phyloP scores from a whole-genome alignment of 2,888 invertebrate species.

The Spialia ferax region DNA sequence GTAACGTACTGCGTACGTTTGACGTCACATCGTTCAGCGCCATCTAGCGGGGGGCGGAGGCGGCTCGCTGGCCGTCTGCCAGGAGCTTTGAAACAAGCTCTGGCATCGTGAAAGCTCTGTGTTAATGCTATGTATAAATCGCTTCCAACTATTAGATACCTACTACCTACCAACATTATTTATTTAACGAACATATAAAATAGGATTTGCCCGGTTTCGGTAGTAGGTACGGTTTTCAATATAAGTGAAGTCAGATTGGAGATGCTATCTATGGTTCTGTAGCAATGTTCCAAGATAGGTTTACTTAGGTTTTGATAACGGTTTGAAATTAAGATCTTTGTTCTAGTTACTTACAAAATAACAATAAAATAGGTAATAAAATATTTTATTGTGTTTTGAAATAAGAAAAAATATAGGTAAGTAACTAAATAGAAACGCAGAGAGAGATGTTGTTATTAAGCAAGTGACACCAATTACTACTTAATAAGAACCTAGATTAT shows the following conservation, averaged over 20 bases:
- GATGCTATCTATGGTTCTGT: constrained; percentile 5
- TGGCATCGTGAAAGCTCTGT: constrained; percentile 64
- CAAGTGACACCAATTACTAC: too few species aligned
- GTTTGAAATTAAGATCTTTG: neutral
- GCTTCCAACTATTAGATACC: constrained; percentile 39
- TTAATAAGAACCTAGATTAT: too few species aligned
- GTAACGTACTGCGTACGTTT: constrained; percentile 8
- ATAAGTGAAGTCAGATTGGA: neutral
- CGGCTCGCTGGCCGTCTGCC: constrained; percentile 63
- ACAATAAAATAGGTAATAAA: too few species aligned
- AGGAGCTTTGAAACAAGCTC: constrained; percentile 67
- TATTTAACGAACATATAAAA: constrained; percentile 39
- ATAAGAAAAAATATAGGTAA: too few species aligned
- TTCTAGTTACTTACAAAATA: too few species aligned
- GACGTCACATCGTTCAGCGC: constrained; percentile 50
- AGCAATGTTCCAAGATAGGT: neutral
- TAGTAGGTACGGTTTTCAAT: neutral
- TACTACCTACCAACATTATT: constrained; percentile 27
- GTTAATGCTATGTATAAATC: constrained; percentile 55
- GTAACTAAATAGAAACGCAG: too few species aligned
- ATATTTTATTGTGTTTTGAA: too few species aligned
- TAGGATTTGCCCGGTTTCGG: constrained; percentile 32
- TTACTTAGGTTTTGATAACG: neutral
- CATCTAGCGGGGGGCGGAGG: constrained; percentile 64
- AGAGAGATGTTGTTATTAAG: too few species aligned